These are phyloP conservation scores for Lasioglossum pauxillum DNA, from an alignment of 2,888 invertebrate species.

Conservation along the genomic window DNA sequence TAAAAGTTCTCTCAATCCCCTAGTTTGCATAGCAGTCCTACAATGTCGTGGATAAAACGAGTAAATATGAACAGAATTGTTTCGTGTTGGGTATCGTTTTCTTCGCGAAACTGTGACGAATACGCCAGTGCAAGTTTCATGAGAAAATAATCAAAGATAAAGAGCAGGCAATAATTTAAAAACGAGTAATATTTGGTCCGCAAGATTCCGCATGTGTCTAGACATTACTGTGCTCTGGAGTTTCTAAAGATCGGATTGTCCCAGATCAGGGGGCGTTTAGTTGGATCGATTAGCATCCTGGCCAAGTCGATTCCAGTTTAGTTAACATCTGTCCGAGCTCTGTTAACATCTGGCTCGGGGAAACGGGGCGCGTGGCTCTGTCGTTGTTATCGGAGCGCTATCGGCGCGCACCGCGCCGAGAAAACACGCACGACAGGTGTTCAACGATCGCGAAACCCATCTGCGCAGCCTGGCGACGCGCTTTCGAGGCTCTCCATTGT, in stretches of 20 bases:
- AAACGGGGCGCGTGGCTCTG: not conserved
- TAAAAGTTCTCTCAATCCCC: not conserved
- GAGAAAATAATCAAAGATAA: not conserved
- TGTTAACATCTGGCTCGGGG: not conserved
- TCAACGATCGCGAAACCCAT: conserved; percentile 43
- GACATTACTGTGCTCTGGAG: not conserved
- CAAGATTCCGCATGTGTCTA: too few relatives aligned
- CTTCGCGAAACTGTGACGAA: not conserved
- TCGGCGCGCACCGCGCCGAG: not conserved
- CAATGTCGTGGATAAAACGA: not conserved
- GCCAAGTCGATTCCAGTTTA: not conserved
- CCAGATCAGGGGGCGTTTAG: not conserved
- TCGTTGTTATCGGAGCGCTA: not conserved
- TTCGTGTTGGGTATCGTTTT: not conserved
- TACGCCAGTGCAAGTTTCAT: not conserved
- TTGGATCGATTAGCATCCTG: not conserved
- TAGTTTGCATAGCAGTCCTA: not conserved
- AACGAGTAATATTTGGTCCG: not conserved
- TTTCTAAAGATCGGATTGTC: not conserved
- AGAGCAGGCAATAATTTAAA: not conserved
- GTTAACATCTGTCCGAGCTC: conserved; percentile 24
- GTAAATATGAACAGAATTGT: not conserved
- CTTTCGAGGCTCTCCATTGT: conserved; percentile 17
- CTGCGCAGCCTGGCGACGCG: conserved; percentile 24
- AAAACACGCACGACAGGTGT: conserved; percentile 47